Conservation (phyloP, 2,797 vertebrate species). For the Peromyscus eremicus region DNA sequence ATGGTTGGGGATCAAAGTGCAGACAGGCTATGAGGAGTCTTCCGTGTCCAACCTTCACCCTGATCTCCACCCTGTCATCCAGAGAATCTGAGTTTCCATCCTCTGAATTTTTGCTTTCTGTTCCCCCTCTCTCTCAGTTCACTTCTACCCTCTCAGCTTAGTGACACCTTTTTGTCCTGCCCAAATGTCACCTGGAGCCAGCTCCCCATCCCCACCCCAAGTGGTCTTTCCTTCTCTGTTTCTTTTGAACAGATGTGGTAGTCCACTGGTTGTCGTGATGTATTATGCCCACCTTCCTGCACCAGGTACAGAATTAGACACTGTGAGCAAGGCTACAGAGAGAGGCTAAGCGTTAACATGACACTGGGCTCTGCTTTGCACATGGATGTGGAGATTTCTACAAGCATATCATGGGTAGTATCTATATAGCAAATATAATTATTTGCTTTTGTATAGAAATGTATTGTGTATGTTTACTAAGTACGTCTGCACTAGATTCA, state of each 20-base stretch:
- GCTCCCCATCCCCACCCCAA: neutral
- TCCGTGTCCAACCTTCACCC: neutral
- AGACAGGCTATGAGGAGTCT: neutral
- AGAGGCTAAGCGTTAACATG: neutral
- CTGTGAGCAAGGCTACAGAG: neutral
- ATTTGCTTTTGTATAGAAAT: neutral
- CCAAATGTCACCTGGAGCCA: no score
- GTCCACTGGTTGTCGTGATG: rapidly evolving
- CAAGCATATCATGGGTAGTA: neutral
- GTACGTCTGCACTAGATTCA: neutral
- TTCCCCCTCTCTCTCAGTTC: rapidly evolving
- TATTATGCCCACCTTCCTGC: neutral
- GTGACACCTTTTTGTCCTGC: neutral
- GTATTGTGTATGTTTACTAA: neutral
- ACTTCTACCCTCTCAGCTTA: neutral
- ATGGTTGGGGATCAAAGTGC: neutral
- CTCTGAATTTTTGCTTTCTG: neutral
- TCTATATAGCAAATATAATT: neutral
- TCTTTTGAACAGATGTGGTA: neutral
- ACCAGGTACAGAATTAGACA: neutral
- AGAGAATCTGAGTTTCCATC: neutral
- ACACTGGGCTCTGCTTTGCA: neutral
- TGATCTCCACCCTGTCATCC: neutral
- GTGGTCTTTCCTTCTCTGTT: neutral
- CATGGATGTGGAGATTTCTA: neutral